Evolutionary conservation across 2,113 vertebrate genomes (phyloP).

Genomic region (Porphyrio hochstetteri): DNA sequence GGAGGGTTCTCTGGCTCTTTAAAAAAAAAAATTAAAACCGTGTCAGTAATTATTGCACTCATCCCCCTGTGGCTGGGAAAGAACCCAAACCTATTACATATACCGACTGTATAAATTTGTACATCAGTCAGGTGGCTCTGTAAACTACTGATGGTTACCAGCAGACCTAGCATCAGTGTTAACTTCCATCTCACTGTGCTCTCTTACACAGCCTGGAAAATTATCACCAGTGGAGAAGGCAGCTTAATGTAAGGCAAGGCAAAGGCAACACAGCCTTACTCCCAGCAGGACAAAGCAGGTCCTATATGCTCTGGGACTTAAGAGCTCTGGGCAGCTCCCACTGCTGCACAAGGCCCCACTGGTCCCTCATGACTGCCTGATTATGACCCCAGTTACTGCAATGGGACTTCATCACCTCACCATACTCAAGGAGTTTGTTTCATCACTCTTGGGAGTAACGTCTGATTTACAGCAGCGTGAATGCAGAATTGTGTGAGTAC

Average conservation of each 20-base stretch:
- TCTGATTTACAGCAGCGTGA: background rate
- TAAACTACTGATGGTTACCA: background rate
- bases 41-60: background rate
- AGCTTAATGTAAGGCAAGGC: background rate
- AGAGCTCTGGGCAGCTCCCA: background rate
- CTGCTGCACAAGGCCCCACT: background rate
- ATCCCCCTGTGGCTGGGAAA: no score
- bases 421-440: background rate
- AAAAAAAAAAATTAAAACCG: background rate
- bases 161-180: background rate
- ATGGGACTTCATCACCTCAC: background rate
- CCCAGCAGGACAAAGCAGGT: background rate
- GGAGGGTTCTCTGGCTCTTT: background rate
- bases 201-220: background rate
- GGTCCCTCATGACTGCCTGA: rapidly evolving
- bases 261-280: background rate
- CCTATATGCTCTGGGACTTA: background rate
- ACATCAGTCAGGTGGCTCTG: background rate
- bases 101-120: background rate
- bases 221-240: background rate
- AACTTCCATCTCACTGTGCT: background rate
- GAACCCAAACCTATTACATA: background rate
- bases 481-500: rapidly evolving
- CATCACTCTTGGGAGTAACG: background rate
- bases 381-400: background rate